Evolutionary conservation across 2,888 invertebrate species (phyloP).

Genomic region (Ochropleura plecta): DNA sequence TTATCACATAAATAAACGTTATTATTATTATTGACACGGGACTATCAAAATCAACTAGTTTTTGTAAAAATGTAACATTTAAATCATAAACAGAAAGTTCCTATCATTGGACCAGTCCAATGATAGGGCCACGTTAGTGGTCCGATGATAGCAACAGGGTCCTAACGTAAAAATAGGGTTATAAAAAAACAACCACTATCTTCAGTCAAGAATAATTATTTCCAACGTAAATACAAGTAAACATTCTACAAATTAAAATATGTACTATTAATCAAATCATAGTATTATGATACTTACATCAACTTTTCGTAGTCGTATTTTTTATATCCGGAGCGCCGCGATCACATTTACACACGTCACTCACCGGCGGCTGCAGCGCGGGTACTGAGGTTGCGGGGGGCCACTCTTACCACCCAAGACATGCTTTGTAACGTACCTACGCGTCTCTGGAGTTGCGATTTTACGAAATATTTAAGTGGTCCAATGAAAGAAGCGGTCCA

Average conservation of each 20-base stretch:
- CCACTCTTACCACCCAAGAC: background rate
- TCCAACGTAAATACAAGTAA: constrained; percentile 12
- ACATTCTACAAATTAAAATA: too few relatives aligned
- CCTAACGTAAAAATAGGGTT: constrained; percentile 8
- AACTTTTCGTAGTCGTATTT: constrained; percentile 15
- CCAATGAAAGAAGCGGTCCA: constrained; percentile 1
- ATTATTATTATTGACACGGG: constrained; percentile 3
- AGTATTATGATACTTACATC: constrained; percentile 8
- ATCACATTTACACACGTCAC: too few relatives aligned
- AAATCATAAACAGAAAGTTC: background rate
- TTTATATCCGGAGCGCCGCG: constrained; percentile 15
- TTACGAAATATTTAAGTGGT: constrained; percentile 3
- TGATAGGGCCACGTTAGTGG: constrained; percentile 6
- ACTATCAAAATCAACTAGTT: constrained; percentile 7
- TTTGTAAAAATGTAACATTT: background rate
- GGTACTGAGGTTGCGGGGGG: constrained; percentile 7
- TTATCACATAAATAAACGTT: background rate
- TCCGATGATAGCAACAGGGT: constrained; percentile 16
- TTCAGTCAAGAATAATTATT: constrained; percentile 17
- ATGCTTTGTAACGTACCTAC: constrained; percentile 10
- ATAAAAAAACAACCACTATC: constrained; percentile 10
- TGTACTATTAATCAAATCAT: constrained; percentile 1
- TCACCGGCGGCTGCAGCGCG: constrained; percentile 9
- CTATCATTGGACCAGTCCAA: constrained; percentile 15
- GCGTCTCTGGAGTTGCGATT: constrained; percentile 10